Evolutionary conservation across 2,113 vertebrate genomes (phyloP).

Genomic region (Romanogobio albipinnatus): DNA sequence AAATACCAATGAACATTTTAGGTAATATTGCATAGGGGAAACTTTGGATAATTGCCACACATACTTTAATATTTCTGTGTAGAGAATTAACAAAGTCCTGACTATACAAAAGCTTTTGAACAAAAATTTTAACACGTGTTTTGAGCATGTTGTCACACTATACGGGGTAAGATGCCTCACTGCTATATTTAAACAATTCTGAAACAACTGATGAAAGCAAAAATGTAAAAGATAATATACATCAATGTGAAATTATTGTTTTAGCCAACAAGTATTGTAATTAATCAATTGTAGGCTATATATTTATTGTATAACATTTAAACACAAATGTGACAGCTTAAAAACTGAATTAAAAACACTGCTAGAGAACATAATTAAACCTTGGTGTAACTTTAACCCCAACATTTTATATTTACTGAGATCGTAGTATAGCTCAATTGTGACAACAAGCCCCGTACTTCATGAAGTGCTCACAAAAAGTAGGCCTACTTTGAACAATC

Average conservation of each 20-base stretch:
- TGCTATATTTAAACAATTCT: neutral
- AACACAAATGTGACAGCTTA: neutral
- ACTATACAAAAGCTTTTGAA: neutral
- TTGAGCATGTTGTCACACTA: neutral
- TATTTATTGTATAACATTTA: neutral
- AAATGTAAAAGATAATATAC: neutral
- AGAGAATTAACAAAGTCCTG: neutral
- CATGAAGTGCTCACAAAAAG: neutral
- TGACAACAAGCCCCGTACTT: neutral
- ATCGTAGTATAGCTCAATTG: neutral
- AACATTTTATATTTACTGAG: neutral
- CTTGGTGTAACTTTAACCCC: no score
- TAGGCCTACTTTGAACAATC: no score
- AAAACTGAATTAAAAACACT: neutral
- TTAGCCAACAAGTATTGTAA: neutral
- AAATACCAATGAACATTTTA: neutral
- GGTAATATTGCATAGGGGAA: neutral
- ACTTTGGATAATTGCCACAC: neutral
- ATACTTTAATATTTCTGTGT: neutral
- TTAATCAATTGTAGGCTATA: neutral
- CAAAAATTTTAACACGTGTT: neutral
- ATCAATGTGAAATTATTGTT: neutral
- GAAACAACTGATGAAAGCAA: neutral
- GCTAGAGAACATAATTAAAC: no score
- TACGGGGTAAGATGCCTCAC: neutral